These are phyloP conservation scores for Caenorhabditis inopinata DNA, from an alignment of 1,140 invertebrate species.

Conservation along the genomic window DNA sequence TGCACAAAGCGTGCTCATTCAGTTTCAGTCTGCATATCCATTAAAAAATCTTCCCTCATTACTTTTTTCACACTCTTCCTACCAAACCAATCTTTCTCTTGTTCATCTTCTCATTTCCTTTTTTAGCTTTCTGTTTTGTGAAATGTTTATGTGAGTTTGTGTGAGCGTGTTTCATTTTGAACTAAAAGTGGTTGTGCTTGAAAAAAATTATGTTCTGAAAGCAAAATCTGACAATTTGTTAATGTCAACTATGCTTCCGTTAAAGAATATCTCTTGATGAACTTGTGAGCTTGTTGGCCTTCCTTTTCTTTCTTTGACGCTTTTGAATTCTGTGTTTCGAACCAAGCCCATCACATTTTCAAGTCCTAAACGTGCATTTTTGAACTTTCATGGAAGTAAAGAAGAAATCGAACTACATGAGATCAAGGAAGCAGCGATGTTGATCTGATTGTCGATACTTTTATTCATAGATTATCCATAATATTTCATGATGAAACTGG, in stretches of 20 bases:
- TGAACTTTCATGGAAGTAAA: too few relatives aligned
- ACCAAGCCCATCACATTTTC: too few relatives aligned
- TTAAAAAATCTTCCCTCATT: neutral
- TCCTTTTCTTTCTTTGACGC: neutral
- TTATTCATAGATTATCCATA: neutral
- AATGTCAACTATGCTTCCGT: neutral
- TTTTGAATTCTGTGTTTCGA: too few relatives aligned
- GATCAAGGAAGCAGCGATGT: too few relatives aligned
- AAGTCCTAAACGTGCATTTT: too few relatives aligned
- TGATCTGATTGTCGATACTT: neutral
- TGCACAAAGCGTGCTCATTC: neutral
- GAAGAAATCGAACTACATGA: too few relatives aligned
- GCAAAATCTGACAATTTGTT: neutral
- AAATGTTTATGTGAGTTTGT: too few relatives aligned
- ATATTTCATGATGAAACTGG: neutral
- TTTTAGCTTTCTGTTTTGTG: neutral
- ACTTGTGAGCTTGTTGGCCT: neutral
- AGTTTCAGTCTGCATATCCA: neutral
- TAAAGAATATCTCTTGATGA: slow-evolving; percentile 26
- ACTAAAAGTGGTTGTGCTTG: too few relatives aligned
- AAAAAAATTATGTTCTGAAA: neutral
- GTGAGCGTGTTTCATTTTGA: too few relatives aligned
- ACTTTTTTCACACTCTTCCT: neutral
- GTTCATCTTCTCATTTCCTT: neutral
- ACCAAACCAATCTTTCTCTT: neutral